A percentile compares a stretch with the other conserved stretches of the same genome.
phyloP scores from a whole-genome alignment of 2,888 invertebrate genomes.

The Melieria picta region DNA sequence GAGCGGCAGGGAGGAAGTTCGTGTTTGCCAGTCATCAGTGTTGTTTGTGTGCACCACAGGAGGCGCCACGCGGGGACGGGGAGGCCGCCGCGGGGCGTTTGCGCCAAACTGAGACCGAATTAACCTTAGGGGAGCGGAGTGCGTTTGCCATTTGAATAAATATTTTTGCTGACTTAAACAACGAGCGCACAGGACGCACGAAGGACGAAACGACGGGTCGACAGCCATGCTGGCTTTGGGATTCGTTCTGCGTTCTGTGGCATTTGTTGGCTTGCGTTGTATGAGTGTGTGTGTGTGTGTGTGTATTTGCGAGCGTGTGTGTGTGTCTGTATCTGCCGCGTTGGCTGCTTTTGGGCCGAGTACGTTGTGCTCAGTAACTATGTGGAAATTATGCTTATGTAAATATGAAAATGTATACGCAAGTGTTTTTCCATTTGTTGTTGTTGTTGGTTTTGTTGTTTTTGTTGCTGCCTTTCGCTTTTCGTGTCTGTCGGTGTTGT shows the following conservation, averaged over 20 bases:
- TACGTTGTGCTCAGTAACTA: slow-evolving; percentile 50
- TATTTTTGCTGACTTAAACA: slow-evolving; percentile 41
- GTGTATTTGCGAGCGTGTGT: slow-evolving; percentile 13
- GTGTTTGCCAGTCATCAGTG: neutral
- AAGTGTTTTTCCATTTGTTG: neutral
- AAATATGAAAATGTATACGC: slow-evolving; percentile 49
- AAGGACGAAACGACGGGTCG: neutral
- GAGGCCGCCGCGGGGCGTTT: neutral
- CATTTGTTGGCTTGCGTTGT: neutral
- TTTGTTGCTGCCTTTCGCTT: no score
- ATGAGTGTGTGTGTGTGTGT: neutral
- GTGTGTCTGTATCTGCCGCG: slow-evolving; percentile 26
- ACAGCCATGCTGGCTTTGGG: neutral
- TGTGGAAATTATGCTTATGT: slow-evolving; percentile 60
- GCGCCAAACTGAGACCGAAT: slow-evolving; percentile 41
- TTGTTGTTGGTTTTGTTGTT: neutral
- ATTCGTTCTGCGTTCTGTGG: no score
- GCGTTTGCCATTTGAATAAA: slow-evolving; percentile 61
- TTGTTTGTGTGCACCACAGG: slow-evolving; percentile 21
- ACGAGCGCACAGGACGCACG: neutral
- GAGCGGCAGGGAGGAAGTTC: neutral
- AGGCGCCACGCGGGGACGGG: neutral
- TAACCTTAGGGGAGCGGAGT: slow-evolving; percentile 55
- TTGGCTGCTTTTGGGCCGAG: slow-evolving; percentile 14
- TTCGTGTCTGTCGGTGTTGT: no score